These are phyloP conservation scores for Drosophila novamexicana DNA, from an alignment of 1,140 invertebrate genomes.

Conservation along the genomic window DNA sequence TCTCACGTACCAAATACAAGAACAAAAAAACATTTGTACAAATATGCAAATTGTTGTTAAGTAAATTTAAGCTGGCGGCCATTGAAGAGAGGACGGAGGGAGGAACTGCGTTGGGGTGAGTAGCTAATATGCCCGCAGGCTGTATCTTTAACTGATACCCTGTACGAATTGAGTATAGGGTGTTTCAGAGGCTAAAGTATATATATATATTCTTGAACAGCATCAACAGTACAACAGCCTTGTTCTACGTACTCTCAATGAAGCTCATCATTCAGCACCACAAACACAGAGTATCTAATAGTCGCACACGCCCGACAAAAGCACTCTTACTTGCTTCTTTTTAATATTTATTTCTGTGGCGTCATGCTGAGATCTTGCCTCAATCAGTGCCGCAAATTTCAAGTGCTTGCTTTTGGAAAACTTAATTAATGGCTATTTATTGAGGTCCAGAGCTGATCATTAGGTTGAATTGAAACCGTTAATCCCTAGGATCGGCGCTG, in stretches of 20 bases:
- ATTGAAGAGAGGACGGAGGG: not conserved
- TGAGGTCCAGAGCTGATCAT: conserved; percentile 16
- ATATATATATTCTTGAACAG: not conserved
- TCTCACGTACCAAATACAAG: conserved; percentile 62
- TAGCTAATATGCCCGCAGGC: conserved; percentile 29
- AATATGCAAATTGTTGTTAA: conserved; percentile 68
- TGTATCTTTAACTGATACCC: not conserved
- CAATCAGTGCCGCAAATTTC: conserved; percentile 6
- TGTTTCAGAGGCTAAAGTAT: not conserved
- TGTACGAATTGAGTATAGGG: no score
- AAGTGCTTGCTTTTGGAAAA: conserved; percentile 26
- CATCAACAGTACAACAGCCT: no score
- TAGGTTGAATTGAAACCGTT: conserved; percentile 19
- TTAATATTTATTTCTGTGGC: conserved; percentile 12
- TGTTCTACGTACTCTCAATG: no score
- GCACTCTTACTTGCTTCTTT: not conserved
- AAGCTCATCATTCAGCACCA: no score
- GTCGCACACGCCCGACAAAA: no score
- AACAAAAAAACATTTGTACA: conserved; percentile 42
- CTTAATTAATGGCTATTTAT: conserved; percentile 48
- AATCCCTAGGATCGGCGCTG: conserved; percentile 40
- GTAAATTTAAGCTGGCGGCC: not conserved
- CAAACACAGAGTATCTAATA: no score
- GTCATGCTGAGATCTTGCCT: conserved; percentile 25
- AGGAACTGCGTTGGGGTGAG: not conserved